Evolutionary conservation across 2,888 invertebrate species (phyloP).

Genomic region (Mythimna lalbum): DNA sequence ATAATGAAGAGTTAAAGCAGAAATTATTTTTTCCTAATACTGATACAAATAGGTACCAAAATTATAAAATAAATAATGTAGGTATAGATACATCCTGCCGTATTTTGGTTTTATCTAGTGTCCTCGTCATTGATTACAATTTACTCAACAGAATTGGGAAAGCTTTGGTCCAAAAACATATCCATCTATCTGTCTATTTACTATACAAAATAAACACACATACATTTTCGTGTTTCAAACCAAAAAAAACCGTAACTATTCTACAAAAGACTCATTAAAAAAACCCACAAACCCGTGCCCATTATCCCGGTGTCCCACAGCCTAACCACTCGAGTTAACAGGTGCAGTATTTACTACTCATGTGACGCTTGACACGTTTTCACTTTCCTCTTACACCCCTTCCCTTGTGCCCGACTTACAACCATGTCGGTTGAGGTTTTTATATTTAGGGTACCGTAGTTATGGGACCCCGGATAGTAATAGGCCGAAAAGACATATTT

Average conservation of each 20-base stretch:
- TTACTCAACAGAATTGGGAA: too few relatives aligned
- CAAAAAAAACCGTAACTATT: constrained; percentile 9
- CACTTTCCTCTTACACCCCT: constrained; percentile 76
- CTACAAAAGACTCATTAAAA: constrained; percentile 48
- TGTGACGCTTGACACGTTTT: constrained; percentile 85
- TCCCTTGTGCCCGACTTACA: constrained; percentile 56
- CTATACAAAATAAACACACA: not conserved
- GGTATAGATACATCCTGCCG: too few relatives aligned
- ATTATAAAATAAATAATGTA: too few relatives aligned
- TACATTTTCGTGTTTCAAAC: not conserved
- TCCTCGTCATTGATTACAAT: too few relatives aligned
- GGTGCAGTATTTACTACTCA: constrained; percentile 67
- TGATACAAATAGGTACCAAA: too few relatives aligned
- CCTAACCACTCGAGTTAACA: constrained; percentile 63
- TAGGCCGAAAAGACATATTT: too few relatives aligned
- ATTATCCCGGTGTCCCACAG: constrained; percentile 50
- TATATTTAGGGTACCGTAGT: constrained; percentile 7
- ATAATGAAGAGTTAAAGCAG: too few relatives aligned
- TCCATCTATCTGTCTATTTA: not conserved
- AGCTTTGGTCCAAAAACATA: too few relatives aligned
- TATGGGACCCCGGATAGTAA: too few relatives aligned
- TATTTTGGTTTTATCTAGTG: too few relatives aligned
- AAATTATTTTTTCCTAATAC: too few relatives aligned
- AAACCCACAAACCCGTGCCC: constrained; percentile 33
- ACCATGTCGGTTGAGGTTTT: constrained; percentile 24